Base-by-base conservation (phyloP, 2,888 invertebrate genomes). In the Biston betularia region DNA sequence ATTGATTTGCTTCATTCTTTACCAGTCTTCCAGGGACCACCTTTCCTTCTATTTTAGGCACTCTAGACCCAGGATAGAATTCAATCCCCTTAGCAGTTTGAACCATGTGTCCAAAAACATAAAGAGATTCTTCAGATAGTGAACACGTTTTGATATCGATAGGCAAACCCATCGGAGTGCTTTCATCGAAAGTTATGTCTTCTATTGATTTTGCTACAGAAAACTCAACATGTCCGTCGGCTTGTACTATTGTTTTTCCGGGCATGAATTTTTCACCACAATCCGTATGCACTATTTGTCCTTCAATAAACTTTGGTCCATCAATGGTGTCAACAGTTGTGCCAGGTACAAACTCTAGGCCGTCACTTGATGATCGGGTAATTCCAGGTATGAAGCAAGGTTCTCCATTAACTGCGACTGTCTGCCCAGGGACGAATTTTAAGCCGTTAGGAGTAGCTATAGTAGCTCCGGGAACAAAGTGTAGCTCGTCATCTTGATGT, bases 361-460 rank as follows among this genome's bases (percentile, higher is more conserved):
- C 92, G 49, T 91, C 85, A 42, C 88, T 87, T 2, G 87, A 86
- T 35, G 90, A 86, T 75, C 94, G 88, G 6, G 94, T 92, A 24
- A 95, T 86, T 8, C 96, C 96, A 49, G 96, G 95, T 14, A 96
- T 91, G 80, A 96, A 96, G 53, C 90, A 90, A 33, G 89, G 89
- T 79, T 95, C 94, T 11, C 94, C 95, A 65, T 93, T 86, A 10
- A 89, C 79, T 7, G 88, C 82, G 6, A 95, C 89, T 60, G 95
- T 95, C 82, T 96, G 95, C 1, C 96, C 96, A 0, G 96, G 95
- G 48, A 96, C 92, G 81, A 96, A 96, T 75, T 94, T 95, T 0
- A 95, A 87, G 3, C 96, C 96, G 77, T 95, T 95, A 5, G 94
- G 91, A 11, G 95, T 96, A 42, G 94, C 86, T 67, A 96, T 87